Percentiles rank a stretch among this genome's conserved stretches.
phyloP scores from a whole-genome alignment of 2,888 invertebrate genomes.

The Metopia argyrocephala region DNA sequence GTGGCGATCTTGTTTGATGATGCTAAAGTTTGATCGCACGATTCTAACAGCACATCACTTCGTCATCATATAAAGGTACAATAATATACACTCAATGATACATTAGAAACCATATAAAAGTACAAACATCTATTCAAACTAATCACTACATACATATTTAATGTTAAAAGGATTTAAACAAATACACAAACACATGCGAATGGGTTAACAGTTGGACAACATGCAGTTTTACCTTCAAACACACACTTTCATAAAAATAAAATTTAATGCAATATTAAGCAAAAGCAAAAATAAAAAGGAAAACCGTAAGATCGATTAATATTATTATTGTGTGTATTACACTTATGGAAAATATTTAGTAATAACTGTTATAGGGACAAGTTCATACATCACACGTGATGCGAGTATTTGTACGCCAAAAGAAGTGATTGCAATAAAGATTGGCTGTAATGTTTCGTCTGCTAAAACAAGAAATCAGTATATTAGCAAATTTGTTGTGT shows the following conservation, averaged over 20 bases:
- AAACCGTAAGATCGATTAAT: conserved; percentile 62
- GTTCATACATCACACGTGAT: too few species aligned
- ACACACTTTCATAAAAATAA: conserved; percentile 46
- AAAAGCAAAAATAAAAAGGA: too few species aligned
- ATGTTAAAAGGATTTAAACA: conserved; percentile 37
- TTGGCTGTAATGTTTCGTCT: too few species aligned
- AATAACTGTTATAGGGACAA: too few species aligned
- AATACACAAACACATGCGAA: conserved; percentile 19
- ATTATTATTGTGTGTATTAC: conserved; percentile 48
- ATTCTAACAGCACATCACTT: conserved; percentile 68
- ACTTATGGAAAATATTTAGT: conserved; percentile 12
- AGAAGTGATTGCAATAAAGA: too few species aligned
- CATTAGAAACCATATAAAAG: background rate
- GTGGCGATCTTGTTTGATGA: conserved; percentile 60
- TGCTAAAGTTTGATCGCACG: conserved; percentile 67
- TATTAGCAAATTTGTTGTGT: too few species aligned
- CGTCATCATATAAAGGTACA: conserved; percentile 51
- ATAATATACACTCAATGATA: conserved; percentile 18
- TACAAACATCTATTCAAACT: conserved; percentile 47
- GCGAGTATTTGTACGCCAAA: too few species aligned
- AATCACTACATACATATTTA: conserved; percentile 28
- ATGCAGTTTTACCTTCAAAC: too few species aligned
- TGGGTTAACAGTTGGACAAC: conserved; percentile 8
- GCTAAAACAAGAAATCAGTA: too few species aligned
- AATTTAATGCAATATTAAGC: conserved; percentile 57